Evolutionary conservation across 2,113 vertebrate species (phyloP), one percentile per base, ranked within the genome.

Genomic region (Passer montanus): DNA sequence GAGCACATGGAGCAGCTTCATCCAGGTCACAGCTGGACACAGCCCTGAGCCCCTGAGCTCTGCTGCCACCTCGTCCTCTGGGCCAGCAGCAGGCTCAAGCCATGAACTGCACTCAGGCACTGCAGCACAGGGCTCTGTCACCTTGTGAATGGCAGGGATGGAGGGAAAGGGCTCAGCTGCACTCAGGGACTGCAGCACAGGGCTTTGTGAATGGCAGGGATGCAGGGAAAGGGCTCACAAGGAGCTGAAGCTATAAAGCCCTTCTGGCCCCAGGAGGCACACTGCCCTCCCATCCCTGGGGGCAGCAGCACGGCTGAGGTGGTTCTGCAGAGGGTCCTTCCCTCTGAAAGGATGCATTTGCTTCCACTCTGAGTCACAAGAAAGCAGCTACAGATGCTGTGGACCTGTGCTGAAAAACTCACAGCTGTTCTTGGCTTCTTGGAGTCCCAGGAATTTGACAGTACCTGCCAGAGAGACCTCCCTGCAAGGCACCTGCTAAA

Each of bases 81-180:
- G 31, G 31, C 31, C 18, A 30, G 63, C 31, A 81, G n/a, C 41
- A 60, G 15, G 24, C 19, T 67, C 50, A 39, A 9, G 31, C 53
- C 47, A 7, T 2, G 9, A 23, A 3, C 31, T 69, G 53, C 6
- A 2, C 52, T 49, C 15, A 16, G 26, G 47, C 17, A 21, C 52
- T 1, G 6, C 0, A 44, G 27, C 30, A 67, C 0, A 3, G 17
- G n/a, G 44, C 33, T 81, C 6, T 2, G 0, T 21, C 58, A 47
- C 43, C 33, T 37, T 1, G 3, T 7, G 55, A 78, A 24, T 0
- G 6, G 35, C 55, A 64, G 11, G 28, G 66, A 55, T 50, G 49
- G 4, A 50, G 7, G 49, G 49, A 50, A 49, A 49, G 49, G 49
- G 49, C 49, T 26, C 49, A 24, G 24, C 26, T 67, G 52, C 5